Conservation (phyloP, 2,888 invertebrate species). For the Flexamia atlantica region DNA sequence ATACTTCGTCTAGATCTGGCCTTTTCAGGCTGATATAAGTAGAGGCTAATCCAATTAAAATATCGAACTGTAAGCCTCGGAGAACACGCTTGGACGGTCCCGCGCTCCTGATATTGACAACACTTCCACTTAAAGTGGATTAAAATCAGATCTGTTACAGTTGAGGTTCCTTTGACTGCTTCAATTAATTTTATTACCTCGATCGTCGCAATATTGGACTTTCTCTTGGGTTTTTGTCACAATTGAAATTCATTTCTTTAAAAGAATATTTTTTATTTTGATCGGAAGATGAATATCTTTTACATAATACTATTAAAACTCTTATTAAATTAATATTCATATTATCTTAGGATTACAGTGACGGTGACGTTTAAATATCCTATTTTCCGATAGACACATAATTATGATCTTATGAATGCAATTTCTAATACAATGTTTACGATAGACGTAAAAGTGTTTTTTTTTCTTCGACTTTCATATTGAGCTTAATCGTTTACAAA, state of each 20-base stretch:
- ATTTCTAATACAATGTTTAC: too few species aligned
- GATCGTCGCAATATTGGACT: neutral
- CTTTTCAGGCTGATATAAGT: neutral
- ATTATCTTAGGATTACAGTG: too few species aligned
- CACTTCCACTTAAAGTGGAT: conserved; percentile 7
- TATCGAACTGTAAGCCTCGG: neutral
- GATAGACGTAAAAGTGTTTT: too few species aligned
- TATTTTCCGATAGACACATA: too few species aligned
- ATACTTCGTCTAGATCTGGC: neutral
- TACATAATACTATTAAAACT: too few species aligned
- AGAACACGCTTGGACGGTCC: neutral
- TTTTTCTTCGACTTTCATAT: too few species aligned
- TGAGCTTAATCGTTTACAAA: too few species aligned
- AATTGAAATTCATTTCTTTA: neutral
- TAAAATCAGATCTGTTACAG: conserved; percentile 32
- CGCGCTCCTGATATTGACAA: neutral
- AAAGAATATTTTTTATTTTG: too few species aligned
- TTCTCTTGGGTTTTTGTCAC: neutral
- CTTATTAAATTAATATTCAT: too few species aligned
- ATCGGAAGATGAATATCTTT: too few species aligned
- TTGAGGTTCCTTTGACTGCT: conserved; percentile 11
- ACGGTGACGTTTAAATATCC: too few species aligned
- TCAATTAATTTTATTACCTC: neutral
- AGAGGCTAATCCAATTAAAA: neutral
- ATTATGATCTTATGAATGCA: too few species aligned